Conservation (phyloP, 2,797 vertebrate genomes). For the Ctenosaura bakeri region DNA sequence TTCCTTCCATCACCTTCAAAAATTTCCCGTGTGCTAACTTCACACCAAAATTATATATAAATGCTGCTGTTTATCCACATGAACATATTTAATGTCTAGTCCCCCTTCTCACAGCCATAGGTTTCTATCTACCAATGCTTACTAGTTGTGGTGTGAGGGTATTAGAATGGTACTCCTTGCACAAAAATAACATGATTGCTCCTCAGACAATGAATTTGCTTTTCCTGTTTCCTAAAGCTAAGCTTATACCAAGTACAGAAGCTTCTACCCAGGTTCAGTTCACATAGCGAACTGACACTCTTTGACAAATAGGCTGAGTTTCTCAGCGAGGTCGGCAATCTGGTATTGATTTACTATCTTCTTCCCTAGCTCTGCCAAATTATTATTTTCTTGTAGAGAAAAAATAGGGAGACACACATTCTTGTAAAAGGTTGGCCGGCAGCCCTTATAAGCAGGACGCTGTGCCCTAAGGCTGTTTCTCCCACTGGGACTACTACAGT, state of each 20-base stretch:
- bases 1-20: neutral
- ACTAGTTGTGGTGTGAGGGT: neutral
- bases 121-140: neutral
- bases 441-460: slow-evolving; percentile 72
- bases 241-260: slow-evolving; percentile 65
- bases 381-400: slow-evolving; percentile 80
- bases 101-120: neutral
- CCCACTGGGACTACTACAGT: slow-evolving; percentile 74
- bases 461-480: slow-evolving; percentile 70
- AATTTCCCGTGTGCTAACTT: neutral
- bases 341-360: slow-evolving; percentile 79
- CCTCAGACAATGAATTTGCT: slow-evolving; percentile 30
- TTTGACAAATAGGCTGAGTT: slow-evolving; percentile 76
- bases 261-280: slow-evolving; percentile 42
- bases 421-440: slow-evolving; percentile 75
- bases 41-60: neutral
- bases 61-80: neutral
- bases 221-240: slow-evolving; percentile 53
- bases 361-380: slow-evolving; percentile 76
- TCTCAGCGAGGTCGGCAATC: slow-evolving; percentile 72
- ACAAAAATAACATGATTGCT: neutral
- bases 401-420: slow-evolving; percentile 77
- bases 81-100: neutral
- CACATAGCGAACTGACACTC: slow-evolving; percentile 54
- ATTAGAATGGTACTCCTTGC: neutral